These are phyloP conservation scores for Diadegma fenestrale DNA, from an alignment of 2,888 invertebrate species.

Conservation along the genomic window DNA sequence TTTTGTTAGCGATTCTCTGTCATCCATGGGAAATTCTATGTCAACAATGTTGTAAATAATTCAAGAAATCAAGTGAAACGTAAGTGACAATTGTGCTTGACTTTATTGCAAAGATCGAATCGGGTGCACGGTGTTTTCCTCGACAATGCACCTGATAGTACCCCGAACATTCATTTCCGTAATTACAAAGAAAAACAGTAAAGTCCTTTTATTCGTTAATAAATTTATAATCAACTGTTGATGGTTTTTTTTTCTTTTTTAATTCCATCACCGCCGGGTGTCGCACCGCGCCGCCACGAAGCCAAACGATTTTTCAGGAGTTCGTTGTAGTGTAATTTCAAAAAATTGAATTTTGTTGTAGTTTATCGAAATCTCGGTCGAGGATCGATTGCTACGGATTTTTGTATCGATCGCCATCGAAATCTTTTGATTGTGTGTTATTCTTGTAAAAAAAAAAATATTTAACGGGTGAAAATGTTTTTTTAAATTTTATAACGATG, in stretches of 20 bases:
- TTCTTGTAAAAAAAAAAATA: no score
- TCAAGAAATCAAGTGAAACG: background rate
- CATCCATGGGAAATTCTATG: background rate
- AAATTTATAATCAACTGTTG: background rate
- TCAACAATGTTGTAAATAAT: background rate
- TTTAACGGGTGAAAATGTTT: background rate
- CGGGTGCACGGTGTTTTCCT: conserved; percentile 71
- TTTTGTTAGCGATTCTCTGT: background rate
- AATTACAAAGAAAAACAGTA: background rate
- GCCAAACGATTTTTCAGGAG: conserved; percentile 41
- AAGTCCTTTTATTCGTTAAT: background rate
- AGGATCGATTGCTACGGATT: background rate
- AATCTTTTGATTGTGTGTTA: background rate
- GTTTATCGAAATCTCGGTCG: background rate
- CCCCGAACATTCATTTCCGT: conserved; percentile 57
- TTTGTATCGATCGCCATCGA: background rate
- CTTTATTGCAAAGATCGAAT: conserved; percentile 5
- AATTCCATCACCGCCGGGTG: conserved; percentile 55
- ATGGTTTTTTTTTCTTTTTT: conserved; percentile 19
- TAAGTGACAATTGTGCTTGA: conserved; percentile 22
- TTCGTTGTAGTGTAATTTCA: background rate
- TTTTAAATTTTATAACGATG: background rate
- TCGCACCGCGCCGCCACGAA: conserved; percentile 69
- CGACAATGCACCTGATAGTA: conserved; percentile 82
- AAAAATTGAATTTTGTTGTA: background rate